Evolutionary conservation across 2,888 invertebrate species (phyloP).

Genomic region (Synanthedon myopaeformis): DNA sequence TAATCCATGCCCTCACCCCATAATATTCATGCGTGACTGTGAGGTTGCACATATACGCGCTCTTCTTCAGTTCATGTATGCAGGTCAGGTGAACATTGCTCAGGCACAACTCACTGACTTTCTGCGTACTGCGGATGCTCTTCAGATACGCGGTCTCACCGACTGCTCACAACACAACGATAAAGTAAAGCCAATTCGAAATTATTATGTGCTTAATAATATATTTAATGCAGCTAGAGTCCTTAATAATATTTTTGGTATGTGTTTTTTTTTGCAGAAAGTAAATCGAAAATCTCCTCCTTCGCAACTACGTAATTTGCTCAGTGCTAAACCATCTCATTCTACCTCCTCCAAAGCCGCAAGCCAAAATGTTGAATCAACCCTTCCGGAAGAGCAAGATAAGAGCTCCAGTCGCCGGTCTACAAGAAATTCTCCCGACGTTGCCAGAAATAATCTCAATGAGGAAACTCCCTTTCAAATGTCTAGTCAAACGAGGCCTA

Average conservation of each 20-base stretch:
- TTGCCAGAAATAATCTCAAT: conserved; percentile 69
- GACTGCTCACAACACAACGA: conserved; percentile 73
- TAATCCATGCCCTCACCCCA: conserved; percentile 87
- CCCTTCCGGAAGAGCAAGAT: conserved; percentile 57
- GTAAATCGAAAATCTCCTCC: conserved; percentile 65
- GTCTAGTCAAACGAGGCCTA: conserved; percentile 71
- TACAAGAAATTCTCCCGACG: conserved; percentile 66
- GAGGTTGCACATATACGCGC: conserved; percentile 82
- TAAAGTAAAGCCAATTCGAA: conserved; percentile 35
- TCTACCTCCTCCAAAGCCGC: conserved; percentile 67
- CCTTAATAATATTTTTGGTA: not conserved
- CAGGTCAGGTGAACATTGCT: conserved; percentile 86
- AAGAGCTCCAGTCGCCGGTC: conserved; percentile 58
- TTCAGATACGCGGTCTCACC: conserved; percentile 83
- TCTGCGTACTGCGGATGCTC: conserved; percentile 81
- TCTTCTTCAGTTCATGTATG: conserved; percentile 87
- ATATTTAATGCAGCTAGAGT: no score
- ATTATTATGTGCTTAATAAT: not conserved
- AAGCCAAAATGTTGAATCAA: conserved; percentile 67
- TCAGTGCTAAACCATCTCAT: conserved; percentile 67
- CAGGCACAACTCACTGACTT: conserved; percentile 82
- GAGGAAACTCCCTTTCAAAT: conserved; percentile 67
- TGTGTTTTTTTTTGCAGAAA: conserved; percentile 51
- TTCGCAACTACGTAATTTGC: conserved; percentile 68
- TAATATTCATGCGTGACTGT: conserved; percentile 87